These are phyloP conservation scores for Drosophila leonis DNA, from an alignment of 2,888 invertebrate species.

Conservation along the genomic window DNA sequence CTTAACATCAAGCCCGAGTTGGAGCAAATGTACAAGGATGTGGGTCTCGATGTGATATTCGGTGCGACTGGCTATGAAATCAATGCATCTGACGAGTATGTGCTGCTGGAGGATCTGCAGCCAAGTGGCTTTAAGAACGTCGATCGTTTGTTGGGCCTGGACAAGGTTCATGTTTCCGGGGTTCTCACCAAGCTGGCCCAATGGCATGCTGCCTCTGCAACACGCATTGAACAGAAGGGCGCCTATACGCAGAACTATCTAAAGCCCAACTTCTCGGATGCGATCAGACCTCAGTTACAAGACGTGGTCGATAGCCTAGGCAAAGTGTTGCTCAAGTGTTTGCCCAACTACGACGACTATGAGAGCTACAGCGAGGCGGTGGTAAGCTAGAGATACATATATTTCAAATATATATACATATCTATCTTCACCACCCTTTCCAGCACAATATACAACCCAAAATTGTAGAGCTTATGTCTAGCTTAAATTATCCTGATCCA, in stretches of 20 bases:
- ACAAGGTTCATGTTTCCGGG: neutral
- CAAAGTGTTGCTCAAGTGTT: neutral
- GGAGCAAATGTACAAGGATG: slow-evolving; percentile 62
- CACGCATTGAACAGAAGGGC: neutral
- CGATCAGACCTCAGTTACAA: slow-evolving; percentile 1
- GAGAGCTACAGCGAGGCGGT: neutral
- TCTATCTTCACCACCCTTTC: neutral
- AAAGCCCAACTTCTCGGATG: neutral
- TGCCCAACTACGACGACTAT: neutral
- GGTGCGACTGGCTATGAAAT: slow-evolving; percentile 56
- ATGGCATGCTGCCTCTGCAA: slow-evolving; percentile 2
- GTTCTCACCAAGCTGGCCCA: neutral
- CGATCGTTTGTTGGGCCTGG: neutral
- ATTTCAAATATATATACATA: neutral
- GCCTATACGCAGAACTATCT: slow-evolving; percentile 6
- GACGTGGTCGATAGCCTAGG: neutral
- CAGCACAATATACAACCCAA: slow-evolving; percentile 12
- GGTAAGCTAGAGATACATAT: neutral
- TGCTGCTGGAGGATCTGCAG: slow-evolving; percentile 6
- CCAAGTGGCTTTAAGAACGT: neutral
- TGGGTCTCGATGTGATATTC: slow-evolving; percentile 53
- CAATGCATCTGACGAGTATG: slow-evolving; percentile 41
- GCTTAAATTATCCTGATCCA: slow-evolving; percentile 40
- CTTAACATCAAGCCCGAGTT: slow-evolving; percentile 58
- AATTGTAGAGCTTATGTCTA: slow-evolving; percentile 31